phyloP scores from a whole-genome alignment of 1,140 invertebrate genomes.

The Vanessa tameamea region DNA sequence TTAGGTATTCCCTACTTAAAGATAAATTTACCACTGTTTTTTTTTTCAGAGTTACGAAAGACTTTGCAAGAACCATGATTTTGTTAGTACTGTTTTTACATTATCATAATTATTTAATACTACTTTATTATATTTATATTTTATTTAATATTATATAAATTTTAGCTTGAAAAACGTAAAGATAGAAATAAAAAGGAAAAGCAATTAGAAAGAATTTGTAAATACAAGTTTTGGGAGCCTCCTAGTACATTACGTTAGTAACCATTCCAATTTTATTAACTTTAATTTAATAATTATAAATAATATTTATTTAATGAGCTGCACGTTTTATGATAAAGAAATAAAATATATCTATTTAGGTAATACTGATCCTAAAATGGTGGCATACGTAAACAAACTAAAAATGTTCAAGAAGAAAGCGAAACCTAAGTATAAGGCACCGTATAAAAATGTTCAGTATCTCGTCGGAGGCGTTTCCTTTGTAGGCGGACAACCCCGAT shows the following conservation, averaged over 20 bases:
- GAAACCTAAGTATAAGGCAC: conserved; percentile 51
- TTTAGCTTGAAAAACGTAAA: conserved; percentile 63
- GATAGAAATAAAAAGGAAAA: conserved; percentile 64
- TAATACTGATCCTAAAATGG: conserved; percentile 59
- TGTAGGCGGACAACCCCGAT: conserved; percentile 50
- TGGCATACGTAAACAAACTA: conserved; percentile 54
- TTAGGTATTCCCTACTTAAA: background rate
- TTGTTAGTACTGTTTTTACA: conserved; percentile 50
- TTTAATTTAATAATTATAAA: background rate
- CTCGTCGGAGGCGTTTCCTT: conserved; percentile 55
- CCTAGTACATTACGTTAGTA: conserved; percentile 67
- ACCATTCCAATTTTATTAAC: conserved; percentile 3
- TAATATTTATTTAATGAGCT: background rate
- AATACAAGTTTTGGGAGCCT: conserved; percentile 74
- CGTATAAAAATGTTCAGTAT: conserved; percentile 60
- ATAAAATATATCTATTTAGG: conserved; percentile 44
- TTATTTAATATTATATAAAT: conserved; percentile 15
- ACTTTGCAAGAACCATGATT: conserved; percentile 48
- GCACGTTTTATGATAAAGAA: background rate
- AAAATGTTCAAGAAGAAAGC: conserved; percentile 61
- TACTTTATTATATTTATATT: background rate
- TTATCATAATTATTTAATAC: conserved; percentile 6
- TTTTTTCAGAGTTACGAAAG: conserved; percentile 63
- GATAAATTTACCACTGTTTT: background rate
- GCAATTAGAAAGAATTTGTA: conserved; percentile 59